Evolutionary conservation across 2,113 vertebrate species (phyloP).

Genomic region (Neolamprologus modestus): DNA sequence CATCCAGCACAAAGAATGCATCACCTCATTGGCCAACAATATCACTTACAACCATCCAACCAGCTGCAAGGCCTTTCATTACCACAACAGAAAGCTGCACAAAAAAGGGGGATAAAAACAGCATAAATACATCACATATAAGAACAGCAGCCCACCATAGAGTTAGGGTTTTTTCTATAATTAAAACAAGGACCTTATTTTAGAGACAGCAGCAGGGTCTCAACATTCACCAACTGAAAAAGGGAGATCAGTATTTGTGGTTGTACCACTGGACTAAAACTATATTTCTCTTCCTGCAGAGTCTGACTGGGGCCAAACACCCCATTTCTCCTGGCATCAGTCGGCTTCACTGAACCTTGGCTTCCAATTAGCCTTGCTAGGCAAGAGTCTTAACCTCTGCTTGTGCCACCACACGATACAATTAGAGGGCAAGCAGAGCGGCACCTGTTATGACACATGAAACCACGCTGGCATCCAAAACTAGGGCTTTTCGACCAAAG

Average conservation of each 20-base stretch:
- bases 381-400: not conserved
- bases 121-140: not conserved
- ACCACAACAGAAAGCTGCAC: not conserved
- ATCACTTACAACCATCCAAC: constrained; percentile 18
- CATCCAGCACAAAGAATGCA: constrained; percentile 48
- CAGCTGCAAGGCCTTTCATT: not conserved
- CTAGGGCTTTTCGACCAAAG: not conserved
- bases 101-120: not conserved
- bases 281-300: constrained; percentile 33
- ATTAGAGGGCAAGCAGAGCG: constrained; percentile 23
- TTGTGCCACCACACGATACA: constrained; percentile 18
- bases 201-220: not conserved
- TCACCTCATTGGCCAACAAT: constrained; percentile 53
- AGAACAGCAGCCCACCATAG: not conserved
- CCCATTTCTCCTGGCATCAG: constrained; percentile 28
- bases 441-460: constrained; percentile 33
- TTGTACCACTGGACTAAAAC: constrained; percentile 26
- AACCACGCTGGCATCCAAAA: not conserved
- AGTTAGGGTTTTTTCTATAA: not conserved
- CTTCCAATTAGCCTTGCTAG: constrained; percentile 3
- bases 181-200: not conserved
- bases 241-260: not conserved
- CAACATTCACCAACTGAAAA: not conserved
- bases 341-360: constrained; percentile 5
- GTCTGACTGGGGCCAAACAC: not conserved